These are phyloP conservation scores for Cataglyphis hispanica DNA, from an alignment of 1,140 invertebrate genomes.

Conservation along the genomic window DNA sequence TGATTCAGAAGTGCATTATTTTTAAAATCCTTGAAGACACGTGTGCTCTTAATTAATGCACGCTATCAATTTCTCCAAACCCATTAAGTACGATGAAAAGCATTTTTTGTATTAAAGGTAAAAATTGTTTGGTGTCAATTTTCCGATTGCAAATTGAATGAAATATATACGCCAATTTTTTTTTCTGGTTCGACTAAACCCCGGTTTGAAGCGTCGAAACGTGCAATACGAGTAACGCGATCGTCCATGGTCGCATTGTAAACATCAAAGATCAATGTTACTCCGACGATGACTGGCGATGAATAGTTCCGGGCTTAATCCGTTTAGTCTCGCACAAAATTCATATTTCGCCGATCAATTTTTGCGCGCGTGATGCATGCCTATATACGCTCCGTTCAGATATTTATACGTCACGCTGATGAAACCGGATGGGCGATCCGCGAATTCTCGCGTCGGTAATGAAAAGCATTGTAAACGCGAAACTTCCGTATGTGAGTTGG, in stretches of 20 bases:
- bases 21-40: not conserved
- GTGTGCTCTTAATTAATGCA: not conserved
- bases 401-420: slow-evolving; percentile 53
- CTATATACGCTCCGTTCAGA: slow-evolving; percentile 20
- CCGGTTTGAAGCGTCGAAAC: slow-evolving; percentile 30
- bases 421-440: slow-evolving; percentile 27
- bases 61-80: slow-evolving; percentile 9
- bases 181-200: slow-evolving; percentile 21
- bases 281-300: slow-evolving; percentile 34
- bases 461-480: slow-evolving; percentile 51
- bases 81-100: slow-evolving; percentile 1
- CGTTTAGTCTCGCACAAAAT: slow-evolving; percentile 48
- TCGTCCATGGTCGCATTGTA: slow-evolving; percentile 32
- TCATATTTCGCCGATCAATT: slow-evolving; percentile 32
- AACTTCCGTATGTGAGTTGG: not conserved
- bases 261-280: slow-evolving; percentile 56
- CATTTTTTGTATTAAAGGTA: slow-evolving; percentile 10
- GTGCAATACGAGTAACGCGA: slow-evolving; percentile 18
- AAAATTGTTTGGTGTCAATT: slow-evolving; percentile 45
- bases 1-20: not conserved
- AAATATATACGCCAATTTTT: slow-evolving; percentile 37
- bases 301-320: slow-evolving; percentile 49
- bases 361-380: not conserved
- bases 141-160: slow-evolving; percentile 28
- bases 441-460: slow-evolving; percentile 18